phyloP scores from a whole-genome alignment of 2,797 vertebrate genomes.

The Protonibea diacanthus region DNA sequence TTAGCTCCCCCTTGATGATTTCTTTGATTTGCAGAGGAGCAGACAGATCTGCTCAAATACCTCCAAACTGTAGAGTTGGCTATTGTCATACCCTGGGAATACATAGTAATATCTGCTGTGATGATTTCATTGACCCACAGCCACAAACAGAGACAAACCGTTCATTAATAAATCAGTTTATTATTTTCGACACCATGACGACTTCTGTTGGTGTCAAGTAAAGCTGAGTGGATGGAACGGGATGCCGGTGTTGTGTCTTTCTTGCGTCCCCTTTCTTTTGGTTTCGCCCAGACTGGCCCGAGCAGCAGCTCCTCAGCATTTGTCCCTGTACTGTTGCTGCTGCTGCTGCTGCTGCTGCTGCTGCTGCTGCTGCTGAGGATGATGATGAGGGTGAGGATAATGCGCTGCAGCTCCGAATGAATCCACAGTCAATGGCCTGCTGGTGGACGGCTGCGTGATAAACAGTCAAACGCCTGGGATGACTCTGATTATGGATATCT shows the following conservation, averaged over 20 bases:
- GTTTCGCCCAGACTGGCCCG: slow-evolving; percentile 75
- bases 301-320: slow-evolving; percentile 52
- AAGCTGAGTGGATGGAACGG: background rate
- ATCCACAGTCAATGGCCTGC: slow-evolving; percentile 58
- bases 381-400: slow-evolving; percentile 19
- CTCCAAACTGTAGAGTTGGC: no score
- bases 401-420: slow-evolving; percentile 63
- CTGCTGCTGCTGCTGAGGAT: slow-evolving; percentile 23
- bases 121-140: no score
- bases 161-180: no score
- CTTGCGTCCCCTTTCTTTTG: slow-evolving; percentile 69
- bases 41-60: no score
- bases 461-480: slow-evolving; percentile 61
- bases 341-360: slow-evolving; percentile 35
- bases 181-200: no score
- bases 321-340: no score
- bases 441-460: slow-evolving; percentile 70
- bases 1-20: no score
- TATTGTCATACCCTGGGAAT: no score
- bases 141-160: no score
- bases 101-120: no score
- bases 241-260: background rate
- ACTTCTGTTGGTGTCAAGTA: no score
- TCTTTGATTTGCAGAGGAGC: no score
- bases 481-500: slow-evolving; percentile 71